phyloP scores from a whole-genome alignment of 2,113 vertebrate species.

The Eptesicus fuscus region DNA sequence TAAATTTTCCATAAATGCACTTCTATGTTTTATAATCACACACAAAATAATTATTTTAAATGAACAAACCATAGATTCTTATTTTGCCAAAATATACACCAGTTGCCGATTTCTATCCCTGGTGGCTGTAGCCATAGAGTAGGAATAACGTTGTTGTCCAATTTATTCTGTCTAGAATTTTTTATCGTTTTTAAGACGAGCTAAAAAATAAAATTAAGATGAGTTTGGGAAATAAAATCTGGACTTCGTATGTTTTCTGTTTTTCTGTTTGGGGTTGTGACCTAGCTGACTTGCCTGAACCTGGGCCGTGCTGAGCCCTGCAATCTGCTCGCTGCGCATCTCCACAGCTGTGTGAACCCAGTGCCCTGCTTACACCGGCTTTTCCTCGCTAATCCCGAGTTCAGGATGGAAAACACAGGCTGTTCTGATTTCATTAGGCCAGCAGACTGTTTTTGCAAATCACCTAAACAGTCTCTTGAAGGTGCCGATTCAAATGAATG shows the following conservation, averaged over 20 bases:
- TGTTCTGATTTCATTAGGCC: neutral
- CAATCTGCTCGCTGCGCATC: fast-evolving
- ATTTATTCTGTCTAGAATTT: neutral
- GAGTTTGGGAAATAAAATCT: neutral
- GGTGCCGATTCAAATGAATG: neutral
- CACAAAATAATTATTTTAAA: neutral
- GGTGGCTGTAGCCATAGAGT: fast-evolving
- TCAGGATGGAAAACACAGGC: neutral
- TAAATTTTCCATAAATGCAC: neutral
- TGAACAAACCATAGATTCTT: neutral
- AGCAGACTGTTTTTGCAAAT: slow-evolving; percentile 13
- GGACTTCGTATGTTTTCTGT: neutral
- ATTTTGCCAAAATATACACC: neutral
- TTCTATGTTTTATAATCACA: neutral
- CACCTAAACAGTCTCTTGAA: neutral
- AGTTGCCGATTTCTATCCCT: neutral
- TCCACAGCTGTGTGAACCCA: neutral
- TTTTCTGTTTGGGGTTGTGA: neutral
- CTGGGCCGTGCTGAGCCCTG: fast-evolving
- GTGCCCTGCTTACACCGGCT: neutral
- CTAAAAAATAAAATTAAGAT: neutral
- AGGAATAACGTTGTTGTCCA: fast-evolving
- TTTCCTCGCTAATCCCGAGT: neutral
- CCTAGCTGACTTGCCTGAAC: neutral
- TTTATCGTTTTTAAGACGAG: neutral